Percentiles rank a stretch among this genome's conserved stretches.
phyloP scores from a whole-genome alignment of 2,797 vertebrate species.

The Tapera naevia region DNA sequence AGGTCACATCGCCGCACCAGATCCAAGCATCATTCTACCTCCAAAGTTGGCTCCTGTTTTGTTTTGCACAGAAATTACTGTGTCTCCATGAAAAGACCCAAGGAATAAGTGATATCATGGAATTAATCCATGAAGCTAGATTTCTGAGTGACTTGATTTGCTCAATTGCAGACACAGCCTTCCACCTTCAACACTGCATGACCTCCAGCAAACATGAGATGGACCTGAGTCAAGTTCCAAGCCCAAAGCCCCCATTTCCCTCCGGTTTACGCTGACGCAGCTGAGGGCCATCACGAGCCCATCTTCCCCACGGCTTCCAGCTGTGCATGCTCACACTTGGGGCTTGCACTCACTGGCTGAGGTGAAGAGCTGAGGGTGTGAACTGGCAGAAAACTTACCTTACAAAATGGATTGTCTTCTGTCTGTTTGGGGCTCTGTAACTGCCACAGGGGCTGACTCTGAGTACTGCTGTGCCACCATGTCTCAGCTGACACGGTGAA shows the following conservation, averaged over 20 bases:
- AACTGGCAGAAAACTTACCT: background rate
- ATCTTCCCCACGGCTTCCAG: background rate
- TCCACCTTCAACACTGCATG: background rate
- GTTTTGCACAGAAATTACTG: background rate
- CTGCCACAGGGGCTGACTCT: background rate
- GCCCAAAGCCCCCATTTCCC: background rate
- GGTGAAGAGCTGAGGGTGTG: background rate
- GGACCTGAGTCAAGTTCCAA: background rate
- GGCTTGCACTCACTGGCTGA: background rate
- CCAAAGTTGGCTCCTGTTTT: background rate
- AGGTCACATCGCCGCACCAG: background rate
- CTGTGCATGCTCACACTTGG: rapidly evolving
- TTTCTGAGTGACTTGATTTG: background rate
- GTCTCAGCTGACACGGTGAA: background rate
- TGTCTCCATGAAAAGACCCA: background rate
- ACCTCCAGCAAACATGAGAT: background rate
- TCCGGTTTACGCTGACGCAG: rapidly evolving
- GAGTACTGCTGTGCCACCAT: background rate
- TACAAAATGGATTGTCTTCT: background rate
- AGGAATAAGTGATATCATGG: background rate
- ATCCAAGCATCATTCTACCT: background rate
- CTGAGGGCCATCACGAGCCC: background rate
- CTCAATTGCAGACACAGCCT: background rate
- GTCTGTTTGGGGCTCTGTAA: background rate
- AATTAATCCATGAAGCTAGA: background rate